phyloP scores from a whole-genome alignment of 2,113 vertebrate species.

The Phyllopteryx taeniolatus region DNA sequence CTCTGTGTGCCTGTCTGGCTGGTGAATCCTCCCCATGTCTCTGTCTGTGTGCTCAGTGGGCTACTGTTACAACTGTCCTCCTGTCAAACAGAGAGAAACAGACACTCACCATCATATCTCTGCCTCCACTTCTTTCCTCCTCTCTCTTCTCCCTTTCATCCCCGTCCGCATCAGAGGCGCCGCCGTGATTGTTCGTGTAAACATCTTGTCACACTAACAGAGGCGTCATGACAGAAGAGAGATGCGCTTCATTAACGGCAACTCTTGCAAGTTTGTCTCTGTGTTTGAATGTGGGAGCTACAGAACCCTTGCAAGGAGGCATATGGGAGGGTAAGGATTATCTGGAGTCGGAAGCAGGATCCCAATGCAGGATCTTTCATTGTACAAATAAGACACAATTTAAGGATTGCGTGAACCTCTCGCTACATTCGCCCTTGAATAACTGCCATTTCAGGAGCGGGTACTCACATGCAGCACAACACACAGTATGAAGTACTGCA shows the following conservation, averaged over 20 bases:
- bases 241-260: constrained; percentile 57
- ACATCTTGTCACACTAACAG: constrained; percentile 70
- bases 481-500: not conserved
- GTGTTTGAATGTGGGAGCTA: constrained; percentile 41
- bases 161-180: constrained; percentile 58
- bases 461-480: constrained; percentile 25
- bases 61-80: constrained; percentile 59
- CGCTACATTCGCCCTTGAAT: constrained; percentile 14
- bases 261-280: constrained; percentile 55
- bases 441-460: constrained; percentile 39
- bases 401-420: constrained; percentile 5
- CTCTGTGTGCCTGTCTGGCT: constrained; percentile 1
- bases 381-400: constrained; percentile 24
- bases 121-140: constrained; percentile 37
- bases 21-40: constrained; percentile 5
- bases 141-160: constrained; percentile 62
- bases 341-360: constrained; percentile 38
- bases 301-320: not conserved
- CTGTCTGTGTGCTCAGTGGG: constrained; percentile 54
- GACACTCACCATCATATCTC: constrained; percentile 41
- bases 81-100: constrained; percentile 61
- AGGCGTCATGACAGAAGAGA: constrained; percentile 65
- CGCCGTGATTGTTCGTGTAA: constrained; percentile 66
- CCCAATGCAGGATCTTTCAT: not conserved
- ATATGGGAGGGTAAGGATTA: constrained; percentile 16